Conservation (phyloP, 2,113 vertebrate species). For the Upupa epops region DNA sequence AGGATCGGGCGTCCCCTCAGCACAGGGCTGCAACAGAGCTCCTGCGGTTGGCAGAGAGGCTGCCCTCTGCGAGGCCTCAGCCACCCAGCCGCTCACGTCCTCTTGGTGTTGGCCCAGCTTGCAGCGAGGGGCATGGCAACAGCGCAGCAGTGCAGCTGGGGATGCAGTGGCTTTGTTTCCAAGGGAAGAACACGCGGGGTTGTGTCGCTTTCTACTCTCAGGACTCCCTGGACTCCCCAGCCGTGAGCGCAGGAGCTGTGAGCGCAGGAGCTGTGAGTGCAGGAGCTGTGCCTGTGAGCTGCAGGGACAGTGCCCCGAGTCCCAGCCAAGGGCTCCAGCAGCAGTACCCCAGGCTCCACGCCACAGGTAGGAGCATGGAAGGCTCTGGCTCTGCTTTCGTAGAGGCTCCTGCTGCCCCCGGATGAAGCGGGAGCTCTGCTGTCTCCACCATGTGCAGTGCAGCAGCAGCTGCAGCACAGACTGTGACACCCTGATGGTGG, state of each 20-base stretch:
- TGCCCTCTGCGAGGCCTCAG: background rate
- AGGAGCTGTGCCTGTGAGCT: background rate
- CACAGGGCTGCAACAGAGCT: background rate
- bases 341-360: rapidly evolving
- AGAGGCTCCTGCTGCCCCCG: background rate
- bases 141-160: background rate
- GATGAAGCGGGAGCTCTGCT: rapidly evolving
- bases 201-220: rapidly evolving
- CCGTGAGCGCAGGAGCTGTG: background rate
- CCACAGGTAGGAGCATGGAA: background rate
- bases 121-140: background rate
- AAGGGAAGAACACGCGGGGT: background rate
- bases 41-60: background rate
- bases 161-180: background rate
- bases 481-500: rapidly evolving
- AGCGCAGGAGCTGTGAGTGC: background rate
- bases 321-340: background rate
- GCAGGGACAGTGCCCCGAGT: background rate
- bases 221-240: background rate
- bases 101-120: background rate
- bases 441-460: background rate
- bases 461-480: too few species aligned
- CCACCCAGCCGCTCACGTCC: rapidly evolving
- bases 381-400: background rate
- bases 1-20: background rate